Evolutionary conservation across 2,113 vertebrate genomes (phyloP).

Genomic region (Dicaeum eximium): DNA sequence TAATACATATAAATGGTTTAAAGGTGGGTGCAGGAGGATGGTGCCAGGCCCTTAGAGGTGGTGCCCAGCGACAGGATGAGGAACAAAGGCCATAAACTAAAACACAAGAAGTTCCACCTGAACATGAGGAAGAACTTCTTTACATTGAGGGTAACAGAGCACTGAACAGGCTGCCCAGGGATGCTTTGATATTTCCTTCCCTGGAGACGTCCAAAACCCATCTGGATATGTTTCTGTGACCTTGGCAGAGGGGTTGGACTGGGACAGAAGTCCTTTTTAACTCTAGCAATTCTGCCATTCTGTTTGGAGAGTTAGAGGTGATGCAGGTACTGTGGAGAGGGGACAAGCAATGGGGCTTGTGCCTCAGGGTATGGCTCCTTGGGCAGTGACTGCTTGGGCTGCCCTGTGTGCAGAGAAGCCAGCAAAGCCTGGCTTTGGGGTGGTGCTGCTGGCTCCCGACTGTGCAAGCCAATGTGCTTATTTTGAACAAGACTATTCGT

Average conservation of each 20-base stretch:
- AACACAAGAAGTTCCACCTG: background rate
- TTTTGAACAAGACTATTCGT: background rate
- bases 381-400: background rate
- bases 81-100: background rate
- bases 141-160: background rate
- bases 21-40: background rate
- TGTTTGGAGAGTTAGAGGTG: background rate
- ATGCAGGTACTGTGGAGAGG: background rate
- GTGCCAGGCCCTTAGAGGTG: background rate
- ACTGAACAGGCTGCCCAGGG: background rate
- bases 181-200: background rate
- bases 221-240: background rate
- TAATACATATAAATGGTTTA: background rate
- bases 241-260: background rate
- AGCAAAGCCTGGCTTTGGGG: background rate
- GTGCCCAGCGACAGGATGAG: fast-evolving
- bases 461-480: fast-evolving
- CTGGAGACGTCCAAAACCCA: background rate
- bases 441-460: background rate
- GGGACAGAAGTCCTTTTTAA: no score
- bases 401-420: background rate
- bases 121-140: background rate
- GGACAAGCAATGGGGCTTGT: background rate
- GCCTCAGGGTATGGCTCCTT: fast-evolving
- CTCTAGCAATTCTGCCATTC: background rate